A percentile compares a stretch with the other conserved stretches of the same genome.
These are phyloP conservation scores for Cercopithecus mona DNA, from an alignment of 2,113 vertebrate species.

Conservation along the genomic window DNA sequence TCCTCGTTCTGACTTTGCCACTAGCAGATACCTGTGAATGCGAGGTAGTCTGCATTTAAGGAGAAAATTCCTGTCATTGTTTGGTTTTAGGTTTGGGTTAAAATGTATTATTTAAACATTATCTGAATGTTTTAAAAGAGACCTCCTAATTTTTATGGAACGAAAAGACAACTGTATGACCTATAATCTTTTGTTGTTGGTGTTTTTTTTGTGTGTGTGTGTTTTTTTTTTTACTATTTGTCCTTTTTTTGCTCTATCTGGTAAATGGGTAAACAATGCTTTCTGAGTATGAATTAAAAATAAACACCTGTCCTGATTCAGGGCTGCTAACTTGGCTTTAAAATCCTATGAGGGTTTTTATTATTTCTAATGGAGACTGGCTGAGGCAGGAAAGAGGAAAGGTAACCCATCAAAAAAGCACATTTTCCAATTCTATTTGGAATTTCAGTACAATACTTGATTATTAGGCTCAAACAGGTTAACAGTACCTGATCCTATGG, in stretches of 20 bases:
- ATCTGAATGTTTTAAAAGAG: constrained; percentile 17
- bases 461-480: neutral
- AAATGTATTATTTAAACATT: constrained; percentile 15
- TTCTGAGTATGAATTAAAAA: neutral
- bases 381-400: neutral
- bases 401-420: neutral
- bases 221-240: neutral
- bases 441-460: neutral
- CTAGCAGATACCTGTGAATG: neutral
- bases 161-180: constrained; percentile 35
- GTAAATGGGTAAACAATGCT: neutral
- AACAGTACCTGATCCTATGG: neutral
- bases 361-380: neutral
- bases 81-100: constrained; percentile 15
- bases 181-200: neutral
- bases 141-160: constrained; percentile 21
- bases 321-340: constrained; percentile 2
- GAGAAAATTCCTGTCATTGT: constrained; percentile 20
- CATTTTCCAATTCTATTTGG: neutral
- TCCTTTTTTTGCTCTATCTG: neutral
- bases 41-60: neutral
- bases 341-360: neutral
- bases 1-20: neutral
- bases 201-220: neutral
- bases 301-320: neutral